These are phyloP conservation scores for Ceratoteleas bidentatus DNA, from an alignment of 1,140 invertebrate genomes.

Conservation along the genomic window DNA sequence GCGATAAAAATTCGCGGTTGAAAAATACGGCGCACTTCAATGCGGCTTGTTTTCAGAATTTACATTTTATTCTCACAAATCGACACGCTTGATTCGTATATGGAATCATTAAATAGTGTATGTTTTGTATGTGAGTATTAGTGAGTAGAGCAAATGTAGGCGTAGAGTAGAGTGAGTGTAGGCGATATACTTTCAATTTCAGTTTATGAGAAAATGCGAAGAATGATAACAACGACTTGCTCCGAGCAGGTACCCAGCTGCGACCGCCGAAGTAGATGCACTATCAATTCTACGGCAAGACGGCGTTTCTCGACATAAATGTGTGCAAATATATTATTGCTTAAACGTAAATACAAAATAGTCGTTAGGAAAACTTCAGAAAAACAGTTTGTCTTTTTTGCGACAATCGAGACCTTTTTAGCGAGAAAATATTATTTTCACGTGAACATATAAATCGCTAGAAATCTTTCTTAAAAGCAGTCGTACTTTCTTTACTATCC, in stretches of 20 bases:
- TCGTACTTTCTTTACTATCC: too few relatives aligned
- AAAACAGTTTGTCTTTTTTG: too few relatives aligned
- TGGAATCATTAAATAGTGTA: conserved; percentile 34
- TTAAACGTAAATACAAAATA: too few relatives aligned
- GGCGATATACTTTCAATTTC: conserved; percentile 53
- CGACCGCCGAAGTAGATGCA: conserved; percentile 27
- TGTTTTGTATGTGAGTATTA: background rate
- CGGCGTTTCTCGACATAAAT: too few relatives aligned
- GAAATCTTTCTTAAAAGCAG: too few relatives aligned
- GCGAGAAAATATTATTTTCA: too few relatives aligned
- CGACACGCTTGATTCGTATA: background rate
- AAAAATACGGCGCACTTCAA: conserved; percentile 19
- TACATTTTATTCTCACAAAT: conserved; percentile 23
- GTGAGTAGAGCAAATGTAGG: conserved; percentile 1
- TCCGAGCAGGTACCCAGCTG: conserved; percentile 41
- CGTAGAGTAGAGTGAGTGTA: conserved; percentile 6
- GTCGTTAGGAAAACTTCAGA: too few relatives aligned
- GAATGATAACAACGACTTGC: conserved; percentile 35
- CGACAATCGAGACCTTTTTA: too few relatives aligned
- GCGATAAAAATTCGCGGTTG: conserved; percentile 16
- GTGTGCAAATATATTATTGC: too few relatives aligned
- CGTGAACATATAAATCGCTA: too few relatives aligned
- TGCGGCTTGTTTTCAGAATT: conserved; percentile 7
- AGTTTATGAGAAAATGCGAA: conserved; percentile 34
- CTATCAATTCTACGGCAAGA: too few relatives aligned